Evolutionary conservation across 2,113 vertebrate genomes (phyloP).

Genomic region (Sitta europaea): DNA sequence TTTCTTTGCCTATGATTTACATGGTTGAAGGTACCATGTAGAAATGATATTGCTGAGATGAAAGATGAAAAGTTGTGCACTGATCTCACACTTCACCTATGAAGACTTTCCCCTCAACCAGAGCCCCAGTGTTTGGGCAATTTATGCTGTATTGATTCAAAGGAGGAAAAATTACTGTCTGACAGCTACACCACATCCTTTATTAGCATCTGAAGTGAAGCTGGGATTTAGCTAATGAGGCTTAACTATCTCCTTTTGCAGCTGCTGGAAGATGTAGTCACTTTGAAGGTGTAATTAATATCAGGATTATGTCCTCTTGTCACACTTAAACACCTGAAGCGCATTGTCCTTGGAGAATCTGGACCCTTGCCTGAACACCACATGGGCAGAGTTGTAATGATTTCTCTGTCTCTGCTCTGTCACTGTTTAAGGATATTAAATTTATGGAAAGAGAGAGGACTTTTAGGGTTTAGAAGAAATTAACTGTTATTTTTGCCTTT

Average conservation of each 20-base stretch:
- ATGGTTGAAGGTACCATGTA: not conserved
- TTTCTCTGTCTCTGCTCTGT: not conserved
- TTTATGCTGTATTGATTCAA: constrained; percentile 38
- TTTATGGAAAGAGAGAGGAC: not conserved
- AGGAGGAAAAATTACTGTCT: not conserved
- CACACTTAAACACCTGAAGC: constrained; percentile 1
- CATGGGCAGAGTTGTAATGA: not conserved
- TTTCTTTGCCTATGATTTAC: not conserved
- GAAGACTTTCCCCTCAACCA: not conserved
- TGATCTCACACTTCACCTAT: not conserved
- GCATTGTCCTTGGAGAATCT: not conserved
- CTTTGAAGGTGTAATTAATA: not conserved
- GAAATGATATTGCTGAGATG: not conserved
- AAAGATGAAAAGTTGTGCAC: not conserved
- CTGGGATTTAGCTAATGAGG: constrained; percentile 25
- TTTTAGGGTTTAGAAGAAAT: not conserved
- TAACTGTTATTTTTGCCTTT: not conserved
- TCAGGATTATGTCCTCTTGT: not conserved
- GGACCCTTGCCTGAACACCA: not conserved
- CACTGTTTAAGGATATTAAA: not conserved
- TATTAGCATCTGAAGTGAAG: not conserved
- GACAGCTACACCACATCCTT: not conserved
- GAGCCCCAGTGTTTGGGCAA: not conserved
- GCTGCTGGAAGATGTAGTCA: not conserved
- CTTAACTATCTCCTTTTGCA: constrained; percentile 22